Base-by-base conservation (phyloP, 2,797 vertebrate species). In the Gymnoscopelus microlampas region DNA sequence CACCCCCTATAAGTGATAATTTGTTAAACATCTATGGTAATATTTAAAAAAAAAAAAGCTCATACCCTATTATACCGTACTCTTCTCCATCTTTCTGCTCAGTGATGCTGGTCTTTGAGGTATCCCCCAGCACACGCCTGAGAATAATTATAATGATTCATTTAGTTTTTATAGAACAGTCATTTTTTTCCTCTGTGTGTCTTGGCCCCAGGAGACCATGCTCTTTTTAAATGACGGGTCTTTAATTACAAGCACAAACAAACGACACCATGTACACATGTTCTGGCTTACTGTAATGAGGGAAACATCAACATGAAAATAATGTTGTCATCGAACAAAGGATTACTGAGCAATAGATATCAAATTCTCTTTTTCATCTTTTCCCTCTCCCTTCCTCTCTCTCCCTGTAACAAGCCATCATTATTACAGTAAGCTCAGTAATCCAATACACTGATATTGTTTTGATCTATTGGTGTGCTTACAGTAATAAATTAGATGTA, bases 111-210 rank as follows among this genome's bases (percentile, higher is more conserved):
- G 66, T 77, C 85, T 88, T 69, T 69, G 76, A 90, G 80, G 79
- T 83, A 77, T 79, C 85, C 70, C 78, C 72, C 71, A 83, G 83
- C 76, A 74, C 59, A 85, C 14, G 74, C 84, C 91, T 93, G 91
- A 93, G 80, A 91, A 83, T 87, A 89, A 92, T 94, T 92, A 92
- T 74, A 82, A 78, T 85, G 80, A 92, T 89, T 79, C 78, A 93
- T 93, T 86, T 79, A 47, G 58, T 66, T 89, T 89, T 83, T 71
- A 74, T 74, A 76, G 60, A 79, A 73, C 71, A 78, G 82, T 85
- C 82, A 50, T 85, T 72, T 84, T 63, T 83, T 67, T 66, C 66
- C 74, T 19, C 84, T 78, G 73, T 81, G 79, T 79, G 72, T 82
- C 76, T 83, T 76, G 70, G 77, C 83, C 84, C 68, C 62, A 58